Conservation (phyloP, 1,140 invertebrate genomes). For the Formica exsecta region DNA sequence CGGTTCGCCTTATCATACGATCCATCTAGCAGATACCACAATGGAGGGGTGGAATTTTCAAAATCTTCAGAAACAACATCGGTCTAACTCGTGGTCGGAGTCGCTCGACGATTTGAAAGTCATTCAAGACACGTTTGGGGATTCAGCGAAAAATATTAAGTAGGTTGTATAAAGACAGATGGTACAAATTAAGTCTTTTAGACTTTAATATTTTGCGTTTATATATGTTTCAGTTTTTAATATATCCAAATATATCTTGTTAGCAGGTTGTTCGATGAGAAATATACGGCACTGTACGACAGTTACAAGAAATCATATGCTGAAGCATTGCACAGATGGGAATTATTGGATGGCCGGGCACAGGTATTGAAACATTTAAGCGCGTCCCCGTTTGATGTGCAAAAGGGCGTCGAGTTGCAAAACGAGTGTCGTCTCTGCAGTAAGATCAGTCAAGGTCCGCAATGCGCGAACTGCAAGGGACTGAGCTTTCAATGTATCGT, state of each 20-base stretch:
- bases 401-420: conserved; percentile 92
- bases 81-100: conserved; percentile 96
- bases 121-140: conserved; percentile 80
- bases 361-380: conserved; percentile 93
- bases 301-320: conserved; percentile 95
- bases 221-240: background rate
- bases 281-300: conserved; percentile 90
- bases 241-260: conserved; percentile 19
- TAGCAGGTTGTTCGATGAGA: conserved; percentile 86
- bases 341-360: conserved; percentile 93
- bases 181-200: background rate
- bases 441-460: conserved; percentile 87
- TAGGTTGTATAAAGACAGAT: conserved; percentile 69
- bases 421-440: conserved; percentile 91
- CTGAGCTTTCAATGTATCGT: conserved; percentile 92
- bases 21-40: conserved; percentile 93
- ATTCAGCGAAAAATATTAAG: conserved; percentile 81
- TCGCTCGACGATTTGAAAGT: conserved; percentile 91
- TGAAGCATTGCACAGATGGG: conserved; percentile 94
- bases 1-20: conserved; percentile 96
- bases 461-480: conserved; percentile 91
- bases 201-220: background rate
- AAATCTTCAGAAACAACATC: conserved; percentile 89
- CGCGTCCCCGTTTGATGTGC: conserved; percentile 86
- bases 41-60: conserved; percentile 92